Percentiles rank a stretch among this genome's conserved stretches.
phyloP scores from a whole-genome alignment of 2,888 invertebrate genomes.

The Eumerus sabulonum region DNA sequence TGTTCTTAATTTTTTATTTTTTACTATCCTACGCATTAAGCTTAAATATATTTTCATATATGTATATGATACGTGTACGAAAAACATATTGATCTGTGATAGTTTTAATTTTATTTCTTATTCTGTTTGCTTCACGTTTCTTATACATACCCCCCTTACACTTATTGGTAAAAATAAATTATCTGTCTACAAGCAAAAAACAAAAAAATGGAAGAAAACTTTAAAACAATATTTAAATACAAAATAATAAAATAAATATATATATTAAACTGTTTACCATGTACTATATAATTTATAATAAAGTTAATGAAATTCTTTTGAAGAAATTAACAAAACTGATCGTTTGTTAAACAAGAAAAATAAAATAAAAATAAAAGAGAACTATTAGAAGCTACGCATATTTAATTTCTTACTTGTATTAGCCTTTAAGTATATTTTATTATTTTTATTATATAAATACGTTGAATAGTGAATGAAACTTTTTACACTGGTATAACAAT shows the following conservation, averaged over 20 bases:
- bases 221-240: too few species aligned
- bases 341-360: too few species aligned
- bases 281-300: slow-evolving; percentile 39
- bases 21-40: slow-evolving; percentile 48
- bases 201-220: too few species aligned
- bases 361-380: too few species aligned
- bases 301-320: slow-evolving; percentile 36
- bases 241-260: neutral
- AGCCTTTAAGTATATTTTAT: too few species aligned
- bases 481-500: too few species aligned
- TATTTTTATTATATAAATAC: too few species aligned
- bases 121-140: slow-evolving; percentile 18
- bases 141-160: slow-evolving; percentile 8
- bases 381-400: too few species aligned
- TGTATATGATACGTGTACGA: slow-evolving; percentile 28
- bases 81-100: slow-evolving; percentile 71
- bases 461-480: too few species aligned
- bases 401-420: too few species aligned
- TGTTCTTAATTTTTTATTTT: slow-evolving; percentile 46
- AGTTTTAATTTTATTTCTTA: slow-evolving; percentile 67
- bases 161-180: slow-evolving; percentile 37
- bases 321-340: neutral
- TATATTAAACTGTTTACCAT: slow-evolving; percentile 39
- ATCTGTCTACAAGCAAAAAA: slow-evolving; percentile 18
- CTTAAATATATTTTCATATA: slow-evolving; percentile 43